Evolutionary conservation across 2,797 vertebrate species (phyloP).

Genomic region (Sciurus carolinensis): DNA sequence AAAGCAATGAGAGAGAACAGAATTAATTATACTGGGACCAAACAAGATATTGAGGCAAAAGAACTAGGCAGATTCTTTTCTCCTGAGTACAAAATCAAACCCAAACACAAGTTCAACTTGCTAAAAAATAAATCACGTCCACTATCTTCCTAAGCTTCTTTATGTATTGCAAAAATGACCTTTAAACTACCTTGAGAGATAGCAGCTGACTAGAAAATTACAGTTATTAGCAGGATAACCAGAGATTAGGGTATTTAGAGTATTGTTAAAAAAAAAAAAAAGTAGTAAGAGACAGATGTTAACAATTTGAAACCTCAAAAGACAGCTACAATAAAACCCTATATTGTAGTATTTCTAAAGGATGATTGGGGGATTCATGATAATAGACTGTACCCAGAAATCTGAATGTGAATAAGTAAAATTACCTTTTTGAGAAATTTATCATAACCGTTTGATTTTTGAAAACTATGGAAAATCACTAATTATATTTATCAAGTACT

Average conservation of each 20-base stretch:
- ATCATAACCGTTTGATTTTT: constrained; percentile 58
- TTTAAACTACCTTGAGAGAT: constrained; percentile 92
- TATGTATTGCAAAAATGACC: constrained; percentile 88
- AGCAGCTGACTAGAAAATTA: constrained; percentile 92
- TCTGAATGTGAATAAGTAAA: constrained; percentile 71
- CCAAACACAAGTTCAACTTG: constrained; percentile 71
- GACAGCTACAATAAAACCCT: constrained; percentile 88
- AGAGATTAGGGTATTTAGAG: constrained; percentile 89
- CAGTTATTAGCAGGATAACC: constrained; percentile 90
- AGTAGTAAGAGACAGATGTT: constrained; percentile 90
- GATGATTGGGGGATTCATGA: constrained; percentile 68
- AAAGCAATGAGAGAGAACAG: constrained; percentile 65
- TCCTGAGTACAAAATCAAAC: constrained; percentile 81
- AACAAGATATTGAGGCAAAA: constrained; percentile 54
- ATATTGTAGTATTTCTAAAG: constrained; percentile 83
- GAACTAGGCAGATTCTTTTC: neutral
- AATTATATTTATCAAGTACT: constrained; percentile 71
- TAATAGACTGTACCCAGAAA: constrained; percentile 67
- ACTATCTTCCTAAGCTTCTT: constrained; percentile 80
- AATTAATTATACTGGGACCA: constrained; percentile 38
- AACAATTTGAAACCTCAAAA: constrained; percentile 89
- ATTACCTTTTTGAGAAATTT: constrained; percentile 62
- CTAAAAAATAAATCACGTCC: constrained; percentile 79
- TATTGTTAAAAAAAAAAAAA: constrained; percentile 88
- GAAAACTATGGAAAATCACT: constrained; percentile 60